phyloP scores from a whole-genome alignment of 2,888 invertebrate species.

The Stenoptilia bipunctidactyla region DNA sequence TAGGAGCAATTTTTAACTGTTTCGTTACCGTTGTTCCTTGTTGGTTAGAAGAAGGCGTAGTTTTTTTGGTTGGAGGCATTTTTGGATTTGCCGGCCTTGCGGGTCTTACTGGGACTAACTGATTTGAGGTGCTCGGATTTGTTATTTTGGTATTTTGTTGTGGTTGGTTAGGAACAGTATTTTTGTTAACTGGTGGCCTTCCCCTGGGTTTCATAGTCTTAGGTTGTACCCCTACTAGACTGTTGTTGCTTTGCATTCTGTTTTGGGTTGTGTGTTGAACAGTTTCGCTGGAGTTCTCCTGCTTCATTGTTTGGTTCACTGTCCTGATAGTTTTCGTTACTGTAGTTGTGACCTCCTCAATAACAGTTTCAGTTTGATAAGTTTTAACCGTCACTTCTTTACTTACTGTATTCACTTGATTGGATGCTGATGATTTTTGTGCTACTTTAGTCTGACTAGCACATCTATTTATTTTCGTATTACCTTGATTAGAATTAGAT shows the following conservation, averaged over 20 bases:
- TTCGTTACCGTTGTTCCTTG: conserved; percentile 24
- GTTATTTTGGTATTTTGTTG: background rate
- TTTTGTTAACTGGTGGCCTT: background rate
- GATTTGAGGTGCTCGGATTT: conserved; percentile 25
- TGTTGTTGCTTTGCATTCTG: no score
- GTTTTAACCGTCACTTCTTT: conserved; percentile 55
- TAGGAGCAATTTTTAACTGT: conserved; percentile 30
- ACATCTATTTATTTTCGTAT: conserved; percentile 9
- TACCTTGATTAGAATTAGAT: conserved; percentile 11
- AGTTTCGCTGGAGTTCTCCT: conserved; percentile 22
- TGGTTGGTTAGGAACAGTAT: background rate
- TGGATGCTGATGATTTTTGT: conserved; percentile 30
- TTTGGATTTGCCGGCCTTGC: conserved; percentile 27
- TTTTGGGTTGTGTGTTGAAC: background rate
- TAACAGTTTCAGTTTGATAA: conserved; percentile 51
- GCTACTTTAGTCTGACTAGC: conserved; percentile 22
- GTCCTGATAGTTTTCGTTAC: conserved; percentile 62
- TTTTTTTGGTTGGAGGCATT: conserved; percentile 25
- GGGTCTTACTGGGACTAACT: conserved; percentile 31
- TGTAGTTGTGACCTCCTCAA: conserved; percentile 61
- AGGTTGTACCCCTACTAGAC: background rate
- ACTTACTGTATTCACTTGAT: conserved; percentile 43
- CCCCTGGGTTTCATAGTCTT: background rate
- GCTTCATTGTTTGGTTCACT: conserved; percentile 48
- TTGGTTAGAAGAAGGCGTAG: conserved; percentile 15